Evolutionary conservation across 2,888 invertebrate species (phyloP), one percentile per base, ranked within the genome.

Genomic region (Apotomis turbidana): DNA sequence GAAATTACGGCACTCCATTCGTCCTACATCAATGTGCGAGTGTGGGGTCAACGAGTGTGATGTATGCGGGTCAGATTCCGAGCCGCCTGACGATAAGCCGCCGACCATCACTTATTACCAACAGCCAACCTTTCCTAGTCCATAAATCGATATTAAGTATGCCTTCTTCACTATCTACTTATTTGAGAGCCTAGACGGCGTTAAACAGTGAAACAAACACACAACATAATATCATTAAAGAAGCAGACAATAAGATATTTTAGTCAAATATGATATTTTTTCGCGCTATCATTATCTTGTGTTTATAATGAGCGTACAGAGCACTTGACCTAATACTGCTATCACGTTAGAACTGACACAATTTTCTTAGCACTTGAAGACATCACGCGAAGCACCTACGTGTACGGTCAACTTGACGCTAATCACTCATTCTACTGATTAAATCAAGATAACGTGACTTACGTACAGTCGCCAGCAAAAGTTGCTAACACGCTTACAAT

Each of bases 41-140:
- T 97, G 98, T 81, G 96, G 96, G 15, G 95, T 96, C 77, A 95
- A 95, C 83, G 96, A 97, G 93, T 97, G 97, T 85, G 96, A 97
- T 78, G 87, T 91, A 74, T 93, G 93, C 84, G 91, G 85, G 78
- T 93, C 93, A 44, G 93, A 92, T 41, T 92, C 93, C 12, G 93
- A 93, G 61, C 82, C 84, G 41, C 87, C 90, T 46, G 93, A 93
- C 71, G 90, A 93, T 79, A 93, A 93, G 83, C 83, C 87, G 15
- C 74, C 87, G 62, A 87, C 86, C 78, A 89, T 92, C 75, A 87
- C 87, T 87, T 91, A 91, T 88, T 88, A 87, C 57, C 75, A 62
- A 71, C 71, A 72, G 62, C 68, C 68, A 15, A 61, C 61, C 44
- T 71, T 58, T 68, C 71, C 70, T 75, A 76, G 75, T 74, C 73